Conservation (phyloP, 2,888 invertebrate genomes). For the Trachelus tabidus region DNA sequence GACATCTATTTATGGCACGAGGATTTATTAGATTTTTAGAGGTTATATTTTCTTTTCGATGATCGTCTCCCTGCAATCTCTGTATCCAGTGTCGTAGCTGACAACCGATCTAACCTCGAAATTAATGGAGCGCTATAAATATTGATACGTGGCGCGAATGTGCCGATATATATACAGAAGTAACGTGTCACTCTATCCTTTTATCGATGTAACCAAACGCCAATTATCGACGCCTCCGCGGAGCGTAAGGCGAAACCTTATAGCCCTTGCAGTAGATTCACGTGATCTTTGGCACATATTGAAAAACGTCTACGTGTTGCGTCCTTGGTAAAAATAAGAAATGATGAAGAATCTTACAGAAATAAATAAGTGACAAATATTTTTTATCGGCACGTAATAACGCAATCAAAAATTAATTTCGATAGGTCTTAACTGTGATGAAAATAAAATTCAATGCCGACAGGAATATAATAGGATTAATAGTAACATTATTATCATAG, state of each 20-base stretch:
- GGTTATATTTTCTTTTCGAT: background rate
- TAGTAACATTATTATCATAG: background rate
- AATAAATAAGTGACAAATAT: background rate
- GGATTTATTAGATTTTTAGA: conserved; percentile 1
- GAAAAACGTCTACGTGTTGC: background rate
- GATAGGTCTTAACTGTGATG: too few relatives aligned
- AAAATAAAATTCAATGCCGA: background rate
- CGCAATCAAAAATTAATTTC: too few relatives aligned
- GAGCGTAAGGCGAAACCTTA: conserved; percentile 54
- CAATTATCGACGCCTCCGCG: conserved; percentile 61
- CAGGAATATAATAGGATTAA: background rate
- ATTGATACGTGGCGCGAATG: conserved; percentile 49
- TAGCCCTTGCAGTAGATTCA: conserved; percentile 12
- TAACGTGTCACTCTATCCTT: conserved; percentile 45
- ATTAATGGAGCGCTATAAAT: conserved; percentile 55
- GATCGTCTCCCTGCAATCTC: background rate
- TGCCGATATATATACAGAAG: conserved; percentile 42
- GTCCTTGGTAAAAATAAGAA: background rate
- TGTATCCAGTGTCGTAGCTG: background rate
- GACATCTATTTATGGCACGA: conserved; percentile 9
- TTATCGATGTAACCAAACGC: conserved; percentile 61
- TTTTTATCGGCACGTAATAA: too few relatives aligned
- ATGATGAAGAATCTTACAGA: background rate
- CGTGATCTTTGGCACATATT: background rate
- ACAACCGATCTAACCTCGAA: conserved; percentile 3